Evolutionary conservation across 2,113 vertebrate genomes (phyloP).

Genomic region (Scomber japonicus): DNA sequence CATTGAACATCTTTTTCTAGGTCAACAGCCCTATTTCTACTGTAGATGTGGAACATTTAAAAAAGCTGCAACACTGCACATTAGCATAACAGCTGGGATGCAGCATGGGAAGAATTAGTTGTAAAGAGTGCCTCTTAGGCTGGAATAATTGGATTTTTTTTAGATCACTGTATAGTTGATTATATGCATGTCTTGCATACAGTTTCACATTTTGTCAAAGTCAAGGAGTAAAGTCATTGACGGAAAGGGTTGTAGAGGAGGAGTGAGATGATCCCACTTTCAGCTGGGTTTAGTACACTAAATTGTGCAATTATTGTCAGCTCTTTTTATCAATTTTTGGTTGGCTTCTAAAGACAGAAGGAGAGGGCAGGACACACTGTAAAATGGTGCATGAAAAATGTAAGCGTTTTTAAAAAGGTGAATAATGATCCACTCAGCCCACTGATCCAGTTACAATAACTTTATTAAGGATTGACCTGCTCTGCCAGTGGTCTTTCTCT

Average conservation of each 20-base stretch:
- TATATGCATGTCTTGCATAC: not conserved
- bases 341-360: constrained; percentile 41
- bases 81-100: constrained; percentile 34
- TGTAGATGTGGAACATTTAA: not conserved
- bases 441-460: constrained; percentile 29
- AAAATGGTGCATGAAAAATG: constrained; percentile 63
- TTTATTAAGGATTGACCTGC: constrained; percentile 34
- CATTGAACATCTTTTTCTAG: constrained; percentile 52
- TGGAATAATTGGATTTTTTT: not conserved
- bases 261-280: not conserved
- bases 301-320: constrained; percentile 29
- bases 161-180: not conserved
- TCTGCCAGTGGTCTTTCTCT: constrained; percentile 2
- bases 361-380: constrained; percentile 31
- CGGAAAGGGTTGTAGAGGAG: not conserved
- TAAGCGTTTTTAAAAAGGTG: constrained; percentile 53
- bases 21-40: constrained; percentile 37
- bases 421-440: constrained; percentile 38
- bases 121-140: not conserved
- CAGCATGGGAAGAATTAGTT: not conserved
- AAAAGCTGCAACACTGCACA: constrained; percentile 18
- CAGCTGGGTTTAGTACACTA: not conserved
- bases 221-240: not conserved
- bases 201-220: constrained; percentile 28
- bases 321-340: constrained; percentile 45